phyloP scores from a whole-genome alignment of 2,888 invertebrate species.

The Chirona hameri region DNA sequence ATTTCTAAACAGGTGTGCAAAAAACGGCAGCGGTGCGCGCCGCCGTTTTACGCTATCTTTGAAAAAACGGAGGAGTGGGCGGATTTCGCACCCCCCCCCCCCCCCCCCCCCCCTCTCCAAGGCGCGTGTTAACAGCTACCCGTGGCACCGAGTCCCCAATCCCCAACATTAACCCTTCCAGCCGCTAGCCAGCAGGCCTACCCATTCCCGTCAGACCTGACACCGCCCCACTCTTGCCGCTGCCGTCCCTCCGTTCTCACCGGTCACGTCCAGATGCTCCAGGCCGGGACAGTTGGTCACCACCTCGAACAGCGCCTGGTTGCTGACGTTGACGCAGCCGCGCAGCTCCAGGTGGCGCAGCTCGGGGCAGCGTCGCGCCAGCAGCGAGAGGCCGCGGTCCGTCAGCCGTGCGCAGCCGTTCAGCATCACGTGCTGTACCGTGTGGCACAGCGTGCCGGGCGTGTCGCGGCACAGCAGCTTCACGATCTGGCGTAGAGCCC shows the following conservation, averaged over 20 bases:
- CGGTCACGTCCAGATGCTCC: slow-evolving; percentile 79
- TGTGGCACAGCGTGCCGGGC: slow-evolving; percentile 48
- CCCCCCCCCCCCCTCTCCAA: too few relatives aligned
- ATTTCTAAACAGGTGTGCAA: too few relatives aligned
- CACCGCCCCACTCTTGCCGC: too few relatives aligned
- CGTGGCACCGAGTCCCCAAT: too few relatives aligned
- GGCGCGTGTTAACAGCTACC: too few relatives aligned
- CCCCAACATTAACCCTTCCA: too few relatives aligned
- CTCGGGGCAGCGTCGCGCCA: slow-evolving; percentile 76
- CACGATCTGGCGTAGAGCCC: slow-evolving; percentile 50
- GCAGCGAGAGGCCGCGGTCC: slow-evolving; percentile 68
- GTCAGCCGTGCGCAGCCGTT: slow-evolving; percentile 68
- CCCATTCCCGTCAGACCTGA: too few relatives aligned
- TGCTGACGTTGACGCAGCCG: slow-evolving; percentile 68
- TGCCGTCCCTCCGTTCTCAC: slow-evolving; percentile 50
- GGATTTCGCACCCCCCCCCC: too few relatives aligned
- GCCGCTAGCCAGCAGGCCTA: too few relatives aligned
- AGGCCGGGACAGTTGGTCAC: slow-evolving; percentile 73
- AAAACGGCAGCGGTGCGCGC: too few relatives aligned
- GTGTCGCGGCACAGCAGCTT: slow-evolving; percentile 48
- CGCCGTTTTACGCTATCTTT: too few relatives aligned
- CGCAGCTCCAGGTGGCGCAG: slow-evolving; percentile 75
- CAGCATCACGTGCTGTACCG: slow-evolving; percentile 56
- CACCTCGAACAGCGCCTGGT: slow-evolving; percentile 71
- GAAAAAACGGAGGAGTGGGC: too few relatives aligned